A percentile compares a stretch with the other conserved stretches of the same genome.
Evolutionary conservation across 2,888 invertebrate species (phyloP).

Genomic region (Heliconius erato): DNA sequence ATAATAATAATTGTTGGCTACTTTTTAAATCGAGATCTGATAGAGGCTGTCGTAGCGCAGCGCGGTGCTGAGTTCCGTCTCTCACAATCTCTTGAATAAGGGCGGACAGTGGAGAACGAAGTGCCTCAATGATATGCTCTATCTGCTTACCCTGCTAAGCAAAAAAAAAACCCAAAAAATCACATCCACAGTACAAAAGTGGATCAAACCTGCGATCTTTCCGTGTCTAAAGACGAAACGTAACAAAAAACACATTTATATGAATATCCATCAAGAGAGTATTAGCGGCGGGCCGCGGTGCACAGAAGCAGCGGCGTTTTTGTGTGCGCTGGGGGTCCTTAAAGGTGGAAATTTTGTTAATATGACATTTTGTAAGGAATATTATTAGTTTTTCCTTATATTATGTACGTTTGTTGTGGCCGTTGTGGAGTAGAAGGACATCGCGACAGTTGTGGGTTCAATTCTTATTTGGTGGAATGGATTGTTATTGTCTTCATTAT

Average conservation of each 20-base stretch:
- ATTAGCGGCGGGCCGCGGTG: constrained; percentile 66
- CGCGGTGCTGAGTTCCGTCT: not conserved
- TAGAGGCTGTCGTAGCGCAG: no score
- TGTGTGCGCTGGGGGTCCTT: constrained; percentile 52
- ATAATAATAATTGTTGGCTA: no score
- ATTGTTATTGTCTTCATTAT: not conserved
- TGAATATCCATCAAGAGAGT: constrained; percentile 74
- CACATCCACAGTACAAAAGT: constrained; percentile 50
- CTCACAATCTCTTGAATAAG: no score
- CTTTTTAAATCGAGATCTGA: no score
- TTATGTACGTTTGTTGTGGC: not conserved
- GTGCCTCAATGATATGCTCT: no score
- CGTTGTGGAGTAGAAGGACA: not conserved
- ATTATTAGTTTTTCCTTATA: constrained; percentile 3
- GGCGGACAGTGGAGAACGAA: no score
- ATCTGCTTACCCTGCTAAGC: not conserved
- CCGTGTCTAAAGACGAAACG: constrained; percentile 57
- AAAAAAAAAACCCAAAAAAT: no score
- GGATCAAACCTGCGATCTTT: constrained; percentile 55
- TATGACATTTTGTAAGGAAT: constrained; percentile 8
- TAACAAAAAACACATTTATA: constrained; percentile 70
- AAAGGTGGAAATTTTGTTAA: not conserved
- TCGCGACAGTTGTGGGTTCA: not conserved
- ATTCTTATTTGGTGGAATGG: not conserved
- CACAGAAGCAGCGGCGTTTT: constrained; percentile 69